Conservation (phyloP, 2,888 invertebrate genomes). For the Dermolepida albohirtum region DNA sequence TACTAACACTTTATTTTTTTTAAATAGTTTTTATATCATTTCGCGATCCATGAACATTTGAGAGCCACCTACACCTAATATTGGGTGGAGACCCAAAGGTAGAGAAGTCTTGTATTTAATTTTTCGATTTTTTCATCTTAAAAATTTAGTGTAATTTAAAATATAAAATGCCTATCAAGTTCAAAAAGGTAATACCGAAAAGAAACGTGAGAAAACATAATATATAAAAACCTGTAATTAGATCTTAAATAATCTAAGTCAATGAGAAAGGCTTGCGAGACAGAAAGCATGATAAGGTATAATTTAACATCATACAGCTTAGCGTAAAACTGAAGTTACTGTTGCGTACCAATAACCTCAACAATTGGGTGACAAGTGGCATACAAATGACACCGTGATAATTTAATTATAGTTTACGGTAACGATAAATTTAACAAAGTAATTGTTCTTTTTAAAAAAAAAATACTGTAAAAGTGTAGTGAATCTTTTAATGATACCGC, state of each 20-base stretch:
- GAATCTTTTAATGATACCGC: not conserved
- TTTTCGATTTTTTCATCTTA: no score
- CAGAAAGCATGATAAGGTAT: constrained; percentile 30
- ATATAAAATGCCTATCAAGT: no score
- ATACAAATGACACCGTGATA: constrained; percentile 41
- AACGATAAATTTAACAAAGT: constrained; percentile 44
- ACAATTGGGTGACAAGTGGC: constrained; percentile 44
- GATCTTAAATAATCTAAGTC: constrained; percentile 4
- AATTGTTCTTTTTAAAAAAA: constrained; percentile 32
- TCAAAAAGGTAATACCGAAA: no score
- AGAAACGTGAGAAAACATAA: not conserved
- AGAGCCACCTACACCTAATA: no score
- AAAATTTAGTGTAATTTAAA: no score
- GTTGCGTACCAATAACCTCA: constrained; percentile 40
- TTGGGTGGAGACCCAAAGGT: no score
- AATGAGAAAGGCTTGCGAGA: not conserved
- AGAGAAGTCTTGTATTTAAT: no score
- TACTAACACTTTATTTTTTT: no score
- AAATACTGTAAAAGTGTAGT: constrained; percentile 6
- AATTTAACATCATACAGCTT: constrained; percentile 41
- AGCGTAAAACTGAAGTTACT: constrained; percentile 37
- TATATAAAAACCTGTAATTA: constrained; percentile 6
- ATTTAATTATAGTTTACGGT: constrained; percentile 41
- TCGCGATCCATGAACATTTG: no score
- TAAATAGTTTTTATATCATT: no score